phyloP scores from a whole-genome alignment of 2,888 invertebrate genomes.

The Chloroclystis v-ata region DNA sequence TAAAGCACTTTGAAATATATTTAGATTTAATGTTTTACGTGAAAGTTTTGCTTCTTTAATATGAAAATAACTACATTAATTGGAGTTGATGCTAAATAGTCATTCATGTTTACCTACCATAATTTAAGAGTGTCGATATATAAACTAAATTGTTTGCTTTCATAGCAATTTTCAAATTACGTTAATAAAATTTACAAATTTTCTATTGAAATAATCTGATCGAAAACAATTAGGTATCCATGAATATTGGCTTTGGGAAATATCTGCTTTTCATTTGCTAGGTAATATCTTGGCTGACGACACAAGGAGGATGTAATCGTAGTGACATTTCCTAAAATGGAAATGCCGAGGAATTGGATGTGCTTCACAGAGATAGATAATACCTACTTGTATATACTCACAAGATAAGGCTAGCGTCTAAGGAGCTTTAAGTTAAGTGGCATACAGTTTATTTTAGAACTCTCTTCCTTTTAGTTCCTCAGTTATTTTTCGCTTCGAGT shows the following conservation, averaged over 20 bases:
- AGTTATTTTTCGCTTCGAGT: neutral
- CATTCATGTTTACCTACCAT: no score
- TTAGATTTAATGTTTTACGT: no score
- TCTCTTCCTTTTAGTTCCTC: neutral
- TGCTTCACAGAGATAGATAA: neutral
- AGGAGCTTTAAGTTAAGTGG: neutral
- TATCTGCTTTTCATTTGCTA: slow-evolving; percentile 19
- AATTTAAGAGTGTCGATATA: no score
- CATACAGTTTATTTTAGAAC: neutral
- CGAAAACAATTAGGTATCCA: slow-evolving; percentile 27
- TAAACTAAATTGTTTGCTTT: no score
- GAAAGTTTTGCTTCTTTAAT: no score
- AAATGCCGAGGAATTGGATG: neutral
- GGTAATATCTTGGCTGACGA: slow-evolving; percentile 19
- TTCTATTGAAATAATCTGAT: slow-evolving; percentile 22
- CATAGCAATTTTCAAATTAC: no score
- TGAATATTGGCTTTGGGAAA: slow-evolving; percentile 34
- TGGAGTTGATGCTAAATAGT: no score
- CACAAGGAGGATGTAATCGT: slow-evolving; percentile 9
- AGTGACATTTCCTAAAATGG: slow-evolving; percentile 2
- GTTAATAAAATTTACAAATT: no score
- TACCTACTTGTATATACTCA: neutral
- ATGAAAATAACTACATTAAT: no score
- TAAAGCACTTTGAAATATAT: no score
- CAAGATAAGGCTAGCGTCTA: neutral